Conservation (phyloP, 2,113 vertebrate species). For the Mustela lutreola region DNA sequence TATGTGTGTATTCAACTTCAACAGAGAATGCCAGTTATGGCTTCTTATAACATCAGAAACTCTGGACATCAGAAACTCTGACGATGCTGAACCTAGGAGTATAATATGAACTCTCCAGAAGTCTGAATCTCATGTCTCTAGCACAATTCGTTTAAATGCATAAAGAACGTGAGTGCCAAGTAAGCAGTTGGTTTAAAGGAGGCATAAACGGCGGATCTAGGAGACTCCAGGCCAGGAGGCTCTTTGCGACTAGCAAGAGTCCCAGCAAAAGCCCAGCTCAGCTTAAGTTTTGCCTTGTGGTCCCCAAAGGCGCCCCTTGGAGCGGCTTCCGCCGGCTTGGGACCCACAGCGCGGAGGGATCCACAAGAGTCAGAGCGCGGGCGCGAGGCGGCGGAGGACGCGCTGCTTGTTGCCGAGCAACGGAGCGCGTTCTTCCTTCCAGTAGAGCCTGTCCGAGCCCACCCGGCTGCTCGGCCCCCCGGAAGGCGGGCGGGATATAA, state of each 20-base stretch:
- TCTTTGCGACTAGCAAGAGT: neutral
- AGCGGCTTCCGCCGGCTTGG: neutral
- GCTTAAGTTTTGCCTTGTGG: neutral
- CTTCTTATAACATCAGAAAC: neutral
- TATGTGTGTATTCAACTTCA: neutral
- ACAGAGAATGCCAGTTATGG: neutral
- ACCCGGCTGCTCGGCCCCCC: accelerated
- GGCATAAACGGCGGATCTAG: neutral
- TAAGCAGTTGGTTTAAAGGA: neutral
- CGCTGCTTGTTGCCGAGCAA: constrained; percentile 65
- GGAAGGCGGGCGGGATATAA: neutral
- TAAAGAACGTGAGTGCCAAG: neutral
- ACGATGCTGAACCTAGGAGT: neutral
- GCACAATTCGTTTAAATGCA: neutral
- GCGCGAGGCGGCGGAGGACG: accelerated
- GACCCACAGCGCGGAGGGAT: accelerated
- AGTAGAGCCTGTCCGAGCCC: accelerated
- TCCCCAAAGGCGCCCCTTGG: neutral
- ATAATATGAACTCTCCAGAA: neutral
- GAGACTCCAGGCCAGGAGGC: neutral
- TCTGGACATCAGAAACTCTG: neutral
- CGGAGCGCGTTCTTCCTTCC: neutral
- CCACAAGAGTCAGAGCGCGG: accelerated
- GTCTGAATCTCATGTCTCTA: neutral
- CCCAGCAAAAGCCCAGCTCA: accelerated